These are phyloP conservation scores for Hesperia comma DNA, from an alignment of 2,888 invertebrate genomes.

Conservation along the genomic window DNA sequence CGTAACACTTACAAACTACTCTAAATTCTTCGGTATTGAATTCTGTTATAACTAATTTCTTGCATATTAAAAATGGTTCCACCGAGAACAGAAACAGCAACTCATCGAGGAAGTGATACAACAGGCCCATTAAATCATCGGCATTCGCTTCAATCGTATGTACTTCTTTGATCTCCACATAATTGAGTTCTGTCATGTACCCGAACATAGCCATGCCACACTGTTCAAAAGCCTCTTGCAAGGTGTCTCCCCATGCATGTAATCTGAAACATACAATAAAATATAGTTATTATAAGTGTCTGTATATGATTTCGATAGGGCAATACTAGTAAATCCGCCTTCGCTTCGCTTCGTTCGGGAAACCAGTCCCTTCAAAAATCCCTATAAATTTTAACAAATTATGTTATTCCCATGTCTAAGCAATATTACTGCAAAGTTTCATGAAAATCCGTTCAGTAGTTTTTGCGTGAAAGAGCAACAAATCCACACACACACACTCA, in stretches of 20 bases:
- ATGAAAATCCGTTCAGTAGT: no score
- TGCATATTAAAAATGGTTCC: conserved; percentile 94
- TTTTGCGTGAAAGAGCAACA: no score
- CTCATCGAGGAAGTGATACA: conserved; percentile 98
- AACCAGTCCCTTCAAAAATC: no score
- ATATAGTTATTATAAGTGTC: neutral
- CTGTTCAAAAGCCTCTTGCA: conserved; percentile 97
- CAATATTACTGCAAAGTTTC: no score
- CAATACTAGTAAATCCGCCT: no score
- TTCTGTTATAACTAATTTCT: conserved; percentile 93
- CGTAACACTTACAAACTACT: conserved; percentile 92
- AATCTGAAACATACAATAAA: conserved; percentile 83
- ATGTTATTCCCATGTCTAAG: no score
- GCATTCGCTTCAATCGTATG: conserved; percentile 94
- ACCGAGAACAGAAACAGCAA: conserved; percentile 95
- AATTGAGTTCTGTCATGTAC: conserved; percentile 96
- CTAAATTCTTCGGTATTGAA: conserved; percentile 92
- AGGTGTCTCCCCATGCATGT: conserved; percentile 95
- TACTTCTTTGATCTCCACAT: conserved; percentile 91
- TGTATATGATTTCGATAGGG: no score
- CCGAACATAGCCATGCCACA: conserved; percentile 98
- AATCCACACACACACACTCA: no score
- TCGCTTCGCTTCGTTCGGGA: no score
- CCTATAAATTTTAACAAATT: no score
- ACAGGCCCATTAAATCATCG: conserved; percentile 93